Evolutionary conservation across 37 sponge, comb jelly and placozoan genomes (phyloP), one percentile per base, ranked within the genome.

Genomic region (Haliclona indistincta): DNA sequence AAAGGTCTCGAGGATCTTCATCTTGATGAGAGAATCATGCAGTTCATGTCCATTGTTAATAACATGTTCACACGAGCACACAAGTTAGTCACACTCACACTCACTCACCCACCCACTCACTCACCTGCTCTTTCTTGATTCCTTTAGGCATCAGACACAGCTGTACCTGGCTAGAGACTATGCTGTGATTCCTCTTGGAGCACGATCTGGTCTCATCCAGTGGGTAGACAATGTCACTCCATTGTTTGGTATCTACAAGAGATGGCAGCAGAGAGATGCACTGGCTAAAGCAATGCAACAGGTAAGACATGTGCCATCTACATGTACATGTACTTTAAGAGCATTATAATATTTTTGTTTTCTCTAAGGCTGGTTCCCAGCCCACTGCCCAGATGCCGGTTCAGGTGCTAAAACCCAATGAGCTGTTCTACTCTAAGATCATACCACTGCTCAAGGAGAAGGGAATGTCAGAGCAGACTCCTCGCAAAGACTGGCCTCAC

Each of bases 1-100:
- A 91, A 91, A 55, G 92, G 99, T 7, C 84, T 98, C 54, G 99
- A 98, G 79, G 96, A 98, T 63, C 81, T 98, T 25, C 99, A 95
- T 42, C 84, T 98, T 10, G 99, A 98, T 54, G 96, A 98, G 83
- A 78, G 96, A 44, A 85, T 98, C 68, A 98, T 98, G 99, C 99
- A 98, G 83, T 89, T 98, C 67, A 79, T 98, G 85, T 81, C 71
- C 49, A 91, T 98, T 56, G 80, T 95, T 68, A 98, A 98, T 74
- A 89, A 88, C 78, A 94, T 95, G 94, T 89, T 98, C 68, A 78
- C 82, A 17, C 76, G 84, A 23, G 84, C 89, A 10, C 74, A 88
- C 78, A 88, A 87, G 90, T 84, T n/a, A 68, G 85, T 67, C 1
- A 61, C 28, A 47, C 15, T 17, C 63, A 61, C 8, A 20, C 28